Base-by-base conservation (phyloP, 2,888 invertebrate species). In the Drosophila sordidula region DNA sequence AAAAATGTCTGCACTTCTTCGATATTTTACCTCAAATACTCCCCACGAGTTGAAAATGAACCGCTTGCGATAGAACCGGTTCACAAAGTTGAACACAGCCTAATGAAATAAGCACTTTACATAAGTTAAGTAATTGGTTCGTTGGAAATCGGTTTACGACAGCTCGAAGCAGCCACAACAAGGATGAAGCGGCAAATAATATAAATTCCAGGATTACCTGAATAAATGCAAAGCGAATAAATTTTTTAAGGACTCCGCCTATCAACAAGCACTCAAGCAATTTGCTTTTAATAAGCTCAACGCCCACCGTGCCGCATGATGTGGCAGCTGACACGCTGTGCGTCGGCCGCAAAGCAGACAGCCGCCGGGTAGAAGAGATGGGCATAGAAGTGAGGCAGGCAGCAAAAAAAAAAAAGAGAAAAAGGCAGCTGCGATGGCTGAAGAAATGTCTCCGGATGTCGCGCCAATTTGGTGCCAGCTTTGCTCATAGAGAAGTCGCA, bases 391-490 rank as follows among this genome's bases (percentile, higher is more conserved):
- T 3, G 38, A 36, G 45, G 18, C 52, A 26, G 56, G 3, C 42
- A 49, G 45, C 32, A 41, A 47, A 42, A 45, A 29, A 46, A 55
- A 45, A 42, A 52, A 61, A 45, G 46, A 18, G 2, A 18, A 18
- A 18, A 18, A 18, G 18, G 18, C 18, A 18, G 41, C 16, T 47
- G 38, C 50, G 34, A 54, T 47, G 58, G 38, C 51, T 52, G 57
- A 83, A 83, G 80, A 70, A 81, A 84, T 71, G 74, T 84, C 81
- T 52, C 56, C 68, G 80, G 61, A 68, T 75, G 80, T 71, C 69
- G 52, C 79, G 45, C 54, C 54, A 45, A 45, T 59, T 74, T 63
- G 44, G 34, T 49, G 46, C 54, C 52, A 39, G 59, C 54, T 41
- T 42, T 47, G 47, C 50, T 46, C 55, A 16, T 29, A 29, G 29